Conservation (phyloP, 2,888 invertebrate species). For the Brachypalpus laphriformis region DNA sequence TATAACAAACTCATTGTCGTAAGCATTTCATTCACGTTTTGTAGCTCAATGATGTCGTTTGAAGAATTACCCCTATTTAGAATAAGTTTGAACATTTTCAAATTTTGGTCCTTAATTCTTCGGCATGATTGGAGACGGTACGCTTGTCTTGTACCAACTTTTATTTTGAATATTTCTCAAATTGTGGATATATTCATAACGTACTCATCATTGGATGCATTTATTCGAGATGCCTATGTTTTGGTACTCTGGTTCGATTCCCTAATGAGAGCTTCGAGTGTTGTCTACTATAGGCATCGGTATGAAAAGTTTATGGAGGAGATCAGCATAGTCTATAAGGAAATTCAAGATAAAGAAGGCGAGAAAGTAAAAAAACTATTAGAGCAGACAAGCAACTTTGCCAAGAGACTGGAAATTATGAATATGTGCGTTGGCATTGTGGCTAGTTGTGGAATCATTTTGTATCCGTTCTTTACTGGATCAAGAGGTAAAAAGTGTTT, state of each 20-base stretch:
- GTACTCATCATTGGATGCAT: constrained; percentile 76
- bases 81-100: constrained; percentile 77
- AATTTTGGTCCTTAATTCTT: constrained; percentile 78
- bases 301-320: constrained; percentile 77
- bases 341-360: constrained; percentile 75
- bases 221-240: constrained; percentile 78
- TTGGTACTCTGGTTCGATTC: constrained; percentile 78
- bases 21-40: no score
- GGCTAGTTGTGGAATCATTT: constrained; percentile 77
- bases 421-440: constrained; percentile 78
- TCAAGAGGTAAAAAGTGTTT: constrained; percentile 74
- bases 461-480: constrained; percentile 77
- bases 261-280: constrained; percentile 75
- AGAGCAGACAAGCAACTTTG: constrained; percentile 73
- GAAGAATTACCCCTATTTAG: constrained; percentile 78
- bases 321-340: constrained; percentile 75
- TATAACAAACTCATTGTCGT: no score
- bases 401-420: constrained; percentile 74
- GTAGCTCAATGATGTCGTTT: no score
- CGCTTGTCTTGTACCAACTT: constrained; percentile 75
- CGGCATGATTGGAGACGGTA: constrained; percentile 80
- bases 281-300: constrained; percentile 75
- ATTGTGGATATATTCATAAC: constrained; percentile 78
- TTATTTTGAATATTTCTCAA: constrained; percentile 76
- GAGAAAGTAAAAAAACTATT: neutral